phyloP scores from a whole-genome alignment of 53 echinoderm and acorn worm genomes.

The Patiria pectinifera region DNA sequence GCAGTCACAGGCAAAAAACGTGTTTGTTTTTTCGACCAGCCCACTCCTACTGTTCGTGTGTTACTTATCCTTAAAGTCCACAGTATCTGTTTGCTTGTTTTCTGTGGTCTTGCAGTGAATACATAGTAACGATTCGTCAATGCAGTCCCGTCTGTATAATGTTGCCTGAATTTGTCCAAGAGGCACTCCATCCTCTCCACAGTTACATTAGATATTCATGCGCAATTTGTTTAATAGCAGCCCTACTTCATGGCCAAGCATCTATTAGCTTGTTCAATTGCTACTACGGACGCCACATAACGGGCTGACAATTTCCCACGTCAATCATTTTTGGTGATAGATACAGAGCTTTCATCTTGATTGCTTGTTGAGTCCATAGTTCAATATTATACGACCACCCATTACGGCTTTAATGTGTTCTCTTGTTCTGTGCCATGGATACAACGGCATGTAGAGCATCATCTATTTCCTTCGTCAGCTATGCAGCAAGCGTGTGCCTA shows the following conservation, averaged over 20 bases:
- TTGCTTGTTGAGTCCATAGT: neutral
- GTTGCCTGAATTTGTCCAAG: neutral
- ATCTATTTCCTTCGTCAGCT: too few species aligned
- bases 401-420: too few species aligned
- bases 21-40: slow-evolving; percentile 2
- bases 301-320: neutral
- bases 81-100: neutral
- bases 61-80: neutral
- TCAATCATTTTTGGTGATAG: neutral
- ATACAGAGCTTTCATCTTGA: neutral
- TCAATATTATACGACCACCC: neutral
- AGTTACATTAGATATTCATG: neutral
- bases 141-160: neutral
- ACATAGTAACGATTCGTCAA: neutral
- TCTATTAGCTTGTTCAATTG: neutral
- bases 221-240: neutral
- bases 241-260: neutral
- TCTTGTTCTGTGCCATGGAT: too few species aligned
- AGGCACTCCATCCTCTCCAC: neutral
- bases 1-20: neutral
- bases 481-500: too few species aligned
- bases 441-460: too few species aligned
- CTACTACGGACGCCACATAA: neutral
- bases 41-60: neutral
- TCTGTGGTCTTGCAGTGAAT: neutral